Conservation (phyloP, 2,888 invertebrate genomes). For the Drosophila aldrichi region DNA sequence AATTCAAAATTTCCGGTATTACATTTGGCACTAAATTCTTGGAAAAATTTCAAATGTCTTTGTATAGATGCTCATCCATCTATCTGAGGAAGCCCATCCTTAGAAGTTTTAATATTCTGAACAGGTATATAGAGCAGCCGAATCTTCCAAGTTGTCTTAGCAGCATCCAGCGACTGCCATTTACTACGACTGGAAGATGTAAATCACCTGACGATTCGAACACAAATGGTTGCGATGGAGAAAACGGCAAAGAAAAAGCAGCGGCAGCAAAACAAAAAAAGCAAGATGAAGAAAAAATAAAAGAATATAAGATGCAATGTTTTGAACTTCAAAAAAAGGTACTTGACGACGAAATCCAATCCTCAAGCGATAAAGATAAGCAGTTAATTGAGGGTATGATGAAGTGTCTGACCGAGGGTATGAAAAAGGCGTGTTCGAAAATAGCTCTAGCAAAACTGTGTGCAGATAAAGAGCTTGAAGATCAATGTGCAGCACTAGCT, state of each 20-base stretch:
- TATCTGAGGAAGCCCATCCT: background rate
- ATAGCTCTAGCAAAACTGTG: constrained; percentile 23
- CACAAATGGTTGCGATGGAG: constrained; percentile 10
- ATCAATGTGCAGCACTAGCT: constrained; percentile 3
- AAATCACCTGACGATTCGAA: background rate
- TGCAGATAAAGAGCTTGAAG: constrained; percentile 18
- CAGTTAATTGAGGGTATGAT: constrained; percentile 17
- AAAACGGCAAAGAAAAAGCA: constrained; percentile 1
- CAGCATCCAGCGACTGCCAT: background rate
- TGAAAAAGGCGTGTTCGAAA: constrained; percentile 27
- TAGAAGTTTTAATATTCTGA: background rate
- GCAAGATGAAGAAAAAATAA: constrained; percentile 21
- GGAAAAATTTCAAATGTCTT: constrained; percentile 19
- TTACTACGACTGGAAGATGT: background rate
- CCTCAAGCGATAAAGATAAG: constrained; percentile 9
- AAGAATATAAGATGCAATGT: constrained; percentile 30
- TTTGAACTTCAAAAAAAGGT: constrained; percentile 14
- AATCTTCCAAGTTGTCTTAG: background rate
- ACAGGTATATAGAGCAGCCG: constrained; percentile 7
- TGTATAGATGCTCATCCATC: constrained; percentile 4
- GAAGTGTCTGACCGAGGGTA: constrained; percentile 30
- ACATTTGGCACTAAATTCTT: background rate
- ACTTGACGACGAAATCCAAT: constrained; percentile 5
- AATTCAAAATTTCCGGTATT: background rate
- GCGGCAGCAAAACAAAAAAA: background rate